Evolutionary conservation across 1,140 invertebrate species (phyloP), one percentile per base, ranked within the genome.

Genomic region (Drosophila ficusphila): DNA sequence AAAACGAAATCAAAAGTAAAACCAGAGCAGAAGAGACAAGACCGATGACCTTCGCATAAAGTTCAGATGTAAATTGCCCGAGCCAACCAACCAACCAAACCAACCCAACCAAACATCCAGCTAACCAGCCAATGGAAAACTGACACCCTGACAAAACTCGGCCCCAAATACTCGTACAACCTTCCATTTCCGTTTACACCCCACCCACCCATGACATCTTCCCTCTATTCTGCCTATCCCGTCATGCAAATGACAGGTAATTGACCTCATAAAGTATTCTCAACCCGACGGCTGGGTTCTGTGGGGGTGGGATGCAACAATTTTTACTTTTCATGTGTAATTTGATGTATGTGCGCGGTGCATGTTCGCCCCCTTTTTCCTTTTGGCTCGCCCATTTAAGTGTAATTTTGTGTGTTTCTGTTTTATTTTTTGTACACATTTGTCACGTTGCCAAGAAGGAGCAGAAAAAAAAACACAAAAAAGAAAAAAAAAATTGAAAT

Each of bases 171-270:
- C n/a, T n/a, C n/a, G n/a, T n/a, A 46, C 25, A 54, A 34, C 33
- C 44, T 53, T 36, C 29, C 65, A 27, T 44, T 42, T 47, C 12
- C 67, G 36, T 60, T 56, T 62, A 2, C 41, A 7, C 21, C 6
- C n/a, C 19, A 39, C 4, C 31, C 38, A 39, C 39, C n/a, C 14
- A 19, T 31, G 21, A 29, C 31, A 31, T 29, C 56, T 21, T 34
- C 23, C 38, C 41, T 27, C 36, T 29, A n/a, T 51, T 48, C 39
- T 19, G 57, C 16, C 58, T 34, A 25, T 41, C 62, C 58, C 82
- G 82, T 86, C 82, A 86, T 86, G 81, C 77, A 86, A 86, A 86
- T 86, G 82, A 86, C 82, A 86, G 81, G 81, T 86, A 86, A 86
- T 86, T 86, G 81, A 86, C 81, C 81, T 88, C 77, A 86, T 88